These are phyloP conservation scores for Creontiades dilutus DNA, from an alignment of 2,888 invertebrate species.

Conservation along the genomic window DNA sequence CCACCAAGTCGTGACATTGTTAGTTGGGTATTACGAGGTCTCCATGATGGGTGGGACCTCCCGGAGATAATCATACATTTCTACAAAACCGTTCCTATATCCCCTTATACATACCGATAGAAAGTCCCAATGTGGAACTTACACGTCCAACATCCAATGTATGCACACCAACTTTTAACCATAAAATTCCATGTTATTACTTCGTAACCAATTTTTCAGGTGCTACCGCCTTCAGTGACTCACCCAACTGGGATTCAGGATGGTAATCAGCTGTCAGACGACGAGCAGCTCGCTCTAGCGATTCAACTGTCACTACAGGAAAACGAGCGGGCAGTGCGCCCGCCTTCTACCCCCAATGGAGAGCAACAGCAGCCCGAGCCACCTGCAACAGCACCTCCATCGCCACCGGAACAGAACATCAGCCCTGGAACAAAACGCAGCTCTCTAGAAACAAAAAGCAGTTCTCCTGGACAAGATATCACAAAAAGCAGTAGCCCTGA, in stretches of 20 bases:
- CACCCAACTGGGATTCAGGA: conserved; percentile 29
- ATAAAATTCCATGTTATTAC: too few relatives aligned
- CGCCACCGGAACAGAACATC: background rate
- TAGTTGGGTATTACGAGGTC: too few relatives aligned
- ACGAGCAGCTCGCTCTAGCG: conserved; percentile 53
- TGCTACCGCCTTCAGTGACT: background rate
- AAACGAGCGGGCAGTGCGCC: background rate
- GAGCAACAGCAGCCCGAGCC: background rate
- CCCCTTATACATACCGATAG: too few relatives aligned
- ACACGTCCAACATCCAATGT: too few relatives aligned
- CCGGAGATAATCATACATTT: too few relatives aligned
- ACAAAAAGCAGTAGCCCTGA: background rate
- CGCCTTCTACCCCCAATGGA: background rate
- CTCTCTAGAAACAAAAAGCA: background rate
- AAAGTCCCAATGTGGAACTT: too few relatives aligned
- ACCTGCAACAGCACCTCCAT: background rate
- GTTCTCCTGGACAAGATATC: background rate
- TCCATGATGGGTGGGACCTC: too few relatives aligned
- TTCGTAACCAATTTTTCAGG: too few relatives aligned
- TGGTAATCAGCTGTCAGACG: conserved; percentile 43
- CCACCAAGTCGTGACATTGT: too few relatives aligned
- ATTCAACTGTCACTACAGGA: conserved; percentile 56
- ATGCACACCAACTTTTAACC: too few relatives aligned
- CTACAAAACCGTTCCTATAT: too few relatives aligned
- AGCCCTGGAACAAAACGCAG: background rate